Percentiles rank a stretch among this genome's conserved stretches.
These are phyloP conservation scores for Romanogobio albipinnatus DNA, from an alignment of 2,113 vertebrate genomes.

Conservation along the genomic window DNA sequence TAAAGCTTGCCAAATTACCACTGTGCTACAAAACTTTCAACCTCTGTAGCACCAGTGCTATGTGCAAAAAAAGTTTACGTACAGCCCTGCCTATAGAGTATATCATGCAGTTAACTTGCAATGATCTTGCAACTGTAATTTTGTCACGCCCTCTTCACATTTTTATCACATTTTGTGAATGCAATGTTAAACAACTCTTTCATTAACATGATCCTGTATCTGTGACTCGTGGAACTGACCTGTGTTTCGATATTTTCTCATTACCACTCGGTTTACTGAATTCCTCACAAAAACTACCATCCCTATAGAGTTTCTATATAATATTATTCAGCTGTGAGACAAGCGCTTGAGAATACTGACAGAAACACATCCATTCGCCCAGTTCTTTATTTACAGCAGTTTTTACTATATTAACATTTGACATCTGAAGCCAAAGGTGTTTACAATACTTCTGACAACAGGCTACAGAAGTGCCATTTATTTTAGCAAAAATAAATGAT, in stretches of 20 bases:
- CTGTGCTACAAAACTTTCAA: too few relatives aligned
- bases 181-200: neutral
- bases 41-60: too few relatives aligned
- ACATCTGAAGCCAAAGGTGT: neutral
- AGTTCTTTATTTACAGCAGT: neutral
- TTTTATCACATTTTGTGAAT: neutral
- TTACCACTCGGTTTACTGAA: neutral
- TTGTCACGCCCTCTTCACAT: neutral
- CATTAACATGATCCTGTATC: neutral
- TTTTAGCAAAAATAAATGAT: neutral
- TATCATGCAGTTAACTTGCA: neutral
- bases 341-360: neutral
- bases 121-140: neutral
- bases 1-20: too few relatives aligned
- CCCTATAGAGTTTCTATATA: neutral
- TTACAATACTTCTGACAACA: neutral
- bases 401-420: neutral
- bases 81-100: too few relatives aligned
- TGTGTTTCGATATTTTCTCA: neutral
- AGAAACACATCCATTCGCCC: neutral
- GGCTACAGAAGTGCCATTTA: neutral
- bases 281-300: neutral
- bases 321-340: neutral
- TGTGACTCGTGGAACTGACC: neutral
- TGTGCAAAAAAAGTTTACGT: too few relatives aligned